Evolutionary conservation across 2,113 vertebrate species (phyloP), one percentile per base, ranked within the genome.

Genomic region (Centrocercus urophasianus): DNA sequence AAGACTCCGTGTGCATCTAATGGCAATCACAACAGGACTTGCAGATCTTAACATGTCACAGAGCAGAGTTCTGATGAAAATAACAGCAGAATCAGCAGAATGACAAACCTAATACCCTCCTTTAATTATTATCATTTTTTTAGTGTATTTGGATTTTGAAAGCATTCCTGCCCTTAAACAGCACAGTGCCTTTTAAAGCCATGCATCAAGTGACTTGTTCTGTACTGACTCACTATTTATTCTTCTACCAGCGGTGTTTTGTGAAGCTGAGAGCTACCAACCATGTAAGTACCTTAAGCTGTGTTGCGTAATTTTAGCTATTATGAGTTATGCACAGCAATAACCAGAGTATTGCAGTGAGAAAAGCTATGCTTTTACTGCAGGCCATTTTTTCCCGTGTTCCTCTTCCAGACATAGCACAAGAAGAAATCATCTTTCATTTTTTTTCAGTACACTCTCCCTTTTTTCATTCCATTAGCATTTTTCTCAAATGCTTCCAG

Each of bases 361-460:
- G 66, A 84, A 92, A 88, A 92, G 15, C 81, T 82, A 3, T 71
- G 65, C 50, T 92, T 92, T 93, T 86, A 94, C 73, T 94, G 54
- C 86, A 78, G 83, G 81, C 52, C 81, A 32, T 86, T 93, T 78
- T 54, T 70, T 84, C 77, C 16, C 11, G 69, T 78, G 57, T 52
- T 86, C 43, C 70, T 92, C 61, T 90, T 81, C 52, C 65, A 94
- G 52, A 47, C 57, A 45, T 3, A 82, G 61, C 42, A 57, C 20
- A 78, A 84, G 43, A 22, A 92, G 63, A 82, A 88, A 92, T 40
- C 3, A 40, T 82, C 34, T 78, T 86, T 70, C 78, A 16, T 83
- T 77, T 86, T 83, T 83, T 81, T 70, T 74, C 69, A 47, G 5
- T 64, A 17, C 32, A 32, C 38, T 72, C 74, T 30, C 70, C 70